These are phyloP conservation scores for Eilema caniola DNA, from an alignment of 2,888 invertebrate genomes.

Conservation along the genomic window DNA sequence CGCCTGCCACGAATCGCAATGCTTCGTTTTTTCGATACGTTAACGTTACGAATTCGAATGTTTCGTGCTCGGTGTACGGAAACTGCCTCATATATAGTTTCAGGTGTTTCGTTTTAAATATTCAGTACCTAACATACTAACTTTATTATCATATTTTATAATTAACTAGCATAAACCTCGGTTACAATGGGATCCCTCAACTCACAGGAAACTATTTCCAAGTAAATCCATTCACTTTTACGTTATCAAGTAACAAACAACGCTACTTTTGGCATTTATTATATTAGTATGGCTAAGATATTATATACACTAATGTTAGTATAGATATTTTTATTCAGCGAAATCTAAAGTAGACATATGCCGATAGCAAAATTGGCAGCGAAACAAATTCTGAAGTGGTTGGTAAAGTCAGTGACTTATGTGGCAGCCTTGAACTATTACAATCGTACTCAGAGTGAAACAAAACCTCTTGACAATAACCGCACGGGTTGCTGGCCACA, in stretches of 20 bases:
- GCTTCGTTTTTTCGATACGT: too few relatives aligned
- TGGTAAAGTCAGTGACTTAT: constrained; percentile 51
- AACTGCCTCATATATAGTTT: too few relatives aligned
- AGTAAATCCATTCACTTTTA: not conserved
- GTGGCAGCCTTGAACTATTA: constrained; percentile 55
- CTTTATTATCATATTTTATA: not conserved
- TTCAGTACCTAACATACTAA: not conserved
- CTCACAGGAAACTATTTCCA: not conserved
- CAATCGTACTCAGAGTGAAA: constrained; percentile 38
- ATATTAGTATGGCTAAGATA: not conserved
- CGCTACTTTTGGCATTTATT: not conserved
- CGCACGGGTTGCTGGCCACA: constrained; percentile 33
- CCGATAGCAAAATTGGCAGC: constrained; percentile 10
- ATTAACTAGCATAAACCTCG: not conserved
- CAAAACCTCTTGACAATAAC: constrained; percentile 48
- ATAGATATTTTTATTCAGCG: not conserved
- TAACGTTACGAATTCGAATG: too few relatives aligned
- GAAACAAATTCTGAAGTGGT: constrained; percentile 21
- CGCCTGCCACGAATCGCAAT: too few relatives aligned
- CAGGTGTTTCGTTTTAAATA: not conserved
- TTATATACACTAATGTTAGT: not conserved
- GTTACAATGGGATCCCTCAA: not conserved
- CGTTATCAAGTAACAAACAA: not conserved
- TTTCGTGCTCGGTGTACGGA: too few relatives aligned
- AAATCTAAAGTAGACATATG: not conserved